Evolutionary conservation across 2,797 vertebrate genomes (phyloP), one percentile per base, ranked within the genome.

Genomic region (Neosalanx taihuensis): DNA sequence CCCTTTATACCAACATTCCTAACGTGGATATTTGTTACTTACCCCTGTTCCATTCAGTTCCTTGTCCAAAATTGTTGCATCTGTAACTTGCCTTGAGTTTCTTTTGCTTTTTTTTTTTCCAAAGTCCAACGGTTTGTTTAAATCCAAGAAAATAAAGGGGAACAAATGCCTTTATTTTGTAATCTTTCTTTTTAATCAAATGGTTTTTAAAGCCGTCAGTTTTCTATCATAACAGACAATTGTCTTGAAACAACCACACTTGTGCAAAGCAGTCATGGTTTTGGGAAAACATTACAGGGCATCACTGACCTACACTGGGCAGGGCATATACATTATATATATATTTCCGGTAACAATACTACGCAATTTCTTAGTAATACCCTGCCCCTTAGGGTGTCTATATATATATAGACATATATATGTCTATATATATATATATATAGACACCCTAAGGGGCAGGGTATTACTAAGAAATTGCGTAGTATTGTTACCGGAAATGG

Each of bases 71-170:
- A 64, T 86, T 85, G 76, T 69, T 71, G 82, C 85, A 89, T 88
- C 82, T 83, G 86, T 88, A 81, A 85, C 86, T 85, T 86, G 78
- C 78, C 78, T 85, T 65, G 68, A 83, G 83, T 88, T 89, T 87
- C 75, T 84, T 86, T 86, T 86, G 74, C 77, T 84, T 86, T 83
- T 59, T 82, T 89, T 84, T 86, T 83, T 59, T 82, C 78, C 80
- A 70, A 79, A 72, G 71, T 84, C 84, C 73, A 67, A 70, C 62
- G 26, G 74, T 86, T 76, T 76, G 64, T 85, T 85, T 80, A 68
- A 85, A 31, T 82, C 64, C 72, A 79, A 79, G 72, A 67, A 66
- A 82, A 75, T 71, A 75, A 72, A 83, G 75, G 79, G 81, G 81
- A 84, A 81, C 76, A 80, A 76, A 59, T 46, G 84, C 83, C 76